phyloP scores from a whole-genome alignment of 2,888 invertebrate genomes.

The Trissolcus japonicus region DNA sequence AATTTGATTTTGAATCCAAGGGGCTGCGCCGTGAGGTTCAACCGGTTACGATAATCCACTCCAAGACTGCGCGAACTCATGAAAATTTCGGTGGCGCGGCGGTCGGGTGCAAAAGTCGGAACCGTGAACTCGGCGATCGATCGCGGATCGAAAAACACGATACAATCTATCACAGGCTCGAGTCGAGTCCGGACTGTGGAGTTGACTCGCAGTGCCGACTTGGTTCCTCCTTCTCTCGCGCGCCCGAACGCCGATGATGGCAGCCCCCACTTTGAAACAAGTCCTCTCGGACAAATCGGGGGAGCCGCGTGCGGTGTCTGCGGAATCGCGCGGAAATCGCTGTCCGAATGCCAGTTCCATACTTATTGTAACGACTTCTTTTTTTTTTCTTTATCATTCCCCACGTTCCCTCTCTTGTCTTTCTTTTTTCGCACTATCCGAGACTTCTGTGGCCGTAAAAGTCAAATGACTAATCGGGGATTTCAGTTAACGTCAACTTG shows the following conservation, averaged over 20 bases:
- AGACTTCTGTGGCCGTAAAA: neutral
- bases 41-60: conserved; percentile 21
- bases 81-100: conserved; percentile 25
- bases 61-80: conserved; percentile 31
- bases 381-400: neutral
- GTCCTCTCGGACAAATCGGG: conserved; percentile 52
- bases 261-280: conserved; percentile 56
- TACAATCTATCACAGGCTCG: conserved; percentile 74
- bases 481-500: too few species aligned
- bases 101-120: conserved; percentile 32
- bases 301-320: conserved; percentile 57
- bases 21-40: conserved; percentile 2
- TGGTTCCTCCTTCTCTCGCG: conserved; percentile 60
- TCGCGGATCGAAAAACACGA: conserved; percentile 66
- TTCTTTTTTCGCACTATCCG: neutral
- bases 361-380: conserved; percentile 6
- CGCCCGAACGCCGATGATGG: conserved; percentile 50
- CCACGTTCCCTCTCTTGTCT: too few species aligned
- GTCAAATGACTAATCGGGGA: too few species aligned
- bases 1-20: neutral
- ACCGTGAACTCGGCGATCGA: conserved; percentile 55
- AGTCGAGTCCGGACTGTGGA: conserved; percentile 74
- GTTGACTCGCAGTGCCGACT: conserved; percentile 62
- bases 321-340: conserved; percentile 52
- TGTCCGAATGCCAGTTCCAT: conserved; percentile 36